Evolutionary conservation across 2,113 vertebrate genomes (phyloP).

Genomic region (Pseudopodoces humilis): DNA sequence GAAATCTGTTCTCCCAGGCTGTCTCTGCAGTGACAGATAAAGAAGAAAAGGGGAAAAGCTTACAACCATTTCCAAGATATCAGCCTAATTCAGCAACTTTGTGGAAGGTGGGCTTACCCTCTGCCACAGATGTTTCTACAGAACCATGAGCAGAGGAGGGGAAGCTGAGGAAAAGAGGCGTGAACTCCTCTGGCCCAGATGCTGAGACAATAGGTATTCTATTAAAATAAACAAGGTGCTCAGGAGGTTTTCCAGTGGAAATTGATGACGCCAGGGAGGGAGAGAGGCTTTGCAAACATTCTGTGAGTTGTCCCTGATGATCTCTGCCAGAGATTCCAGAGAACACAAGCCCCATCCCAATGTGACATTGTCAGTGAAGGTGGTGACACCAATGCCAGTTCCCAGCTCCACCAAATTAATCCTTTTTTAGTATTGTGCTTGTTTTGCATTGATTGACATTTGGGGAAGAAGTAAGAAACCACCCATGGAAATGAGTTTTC

Average conservation of each 20-base stretch:
- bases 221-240: not conserved
- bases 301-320: accelerated
- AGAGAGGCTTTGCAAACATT: not conserved
- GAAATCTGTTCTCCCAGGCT: slow-evolving; percentile 32
- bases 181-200: not conserved
- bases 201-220: not conserved
- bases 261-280: not conserved
- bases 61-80: slow-evolving; percentile 4
- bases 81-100: not conserved
- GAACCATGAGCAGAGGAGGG: not conserved
- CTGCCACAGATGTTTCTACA: not conserved
- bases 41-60: slow-evolving; percentile 17
- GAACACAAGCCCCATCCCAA: not conserved
- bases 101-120: not conserved
- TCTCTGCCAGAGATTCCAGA: not conserved
- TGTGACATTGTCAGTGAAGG: accelerated
- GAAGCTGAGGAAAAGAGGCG: not conserved
- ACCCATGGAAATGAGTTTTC: too few relatives aligned
- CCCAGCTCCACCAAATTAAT: not conserved
- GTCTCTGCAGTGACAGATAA: slow-evolving; percentile 50
- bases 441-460: too few relatives aligned
- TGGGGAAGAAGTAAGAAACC: too few relatives aligned
- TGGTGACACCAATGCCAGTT: not conserved
- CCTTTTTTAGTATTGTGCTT: not conserved
- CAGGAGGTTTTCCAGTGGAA: not conserved